These are phyloP conservation scores for Ladona fulva DNA, from an alignment of 1,140 invertebrate genomes.

Conservation along the genomic window DNA sequence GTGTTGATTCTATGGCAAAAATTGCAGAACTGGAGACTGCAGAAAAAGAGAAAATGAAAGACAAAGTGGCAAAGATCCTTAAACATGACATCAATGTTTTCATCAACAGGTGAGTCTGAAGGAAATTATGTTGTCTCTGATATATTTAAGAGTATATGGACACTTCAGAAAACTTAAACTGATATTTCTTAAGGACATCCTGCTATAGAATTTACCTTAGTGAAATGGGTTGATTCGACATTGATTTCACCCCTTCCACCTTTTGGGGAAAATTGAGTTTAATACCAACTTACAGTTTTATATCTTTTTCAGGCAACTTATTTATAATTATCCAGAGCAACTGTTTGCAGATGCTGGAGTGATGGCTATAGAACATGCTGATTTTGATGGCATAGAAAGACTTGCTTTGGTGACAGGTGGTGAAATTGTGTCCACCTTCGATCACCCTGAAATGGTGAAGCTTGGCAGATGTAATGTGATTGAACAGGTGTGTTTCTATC, in stretches of 20 bases:
- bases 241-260: too few species aligned
- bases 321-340: constrained; percentile 99
- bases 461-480: constrained; percentile 91
- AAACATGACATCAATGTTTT: constrained; percentile 97
- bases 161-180: too few species aligned
- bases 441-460: constrained; percentile 83
- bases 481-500: constrained; percentile 61
- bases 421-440: constrained; percentile 98
- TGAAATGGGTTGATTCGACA: too few species aligned
- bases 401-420: constrained; percentile 94
- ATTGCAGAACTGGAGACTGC: constrained; percentile 96
- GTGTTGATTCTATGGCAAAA: constrained; percentile 96
- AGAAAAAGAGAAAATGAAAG: constrained; percentile 99
- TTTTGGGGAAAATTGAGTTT: too few species aligned
- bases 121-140: too few species aligned
- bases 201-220: too few species aligned
- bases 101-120: constrained; percentile 83
- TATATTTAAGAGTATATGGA: too few species aligned
- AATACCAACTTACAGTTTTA: background rate
- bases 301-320: constrained; percentile 72
- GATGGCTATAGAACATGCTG: constrained; percentile 99
- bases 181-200: too few species aligned
- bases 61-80: constrained; percentile 96
- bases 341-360: constrained; percentile 95
- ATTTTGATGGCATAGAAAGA: constrained; percentile 98